phyloP scores from a whole-genome alignment of 2,888 invertebrate genomes.

The Tenthredo distinguenda region DNA sequence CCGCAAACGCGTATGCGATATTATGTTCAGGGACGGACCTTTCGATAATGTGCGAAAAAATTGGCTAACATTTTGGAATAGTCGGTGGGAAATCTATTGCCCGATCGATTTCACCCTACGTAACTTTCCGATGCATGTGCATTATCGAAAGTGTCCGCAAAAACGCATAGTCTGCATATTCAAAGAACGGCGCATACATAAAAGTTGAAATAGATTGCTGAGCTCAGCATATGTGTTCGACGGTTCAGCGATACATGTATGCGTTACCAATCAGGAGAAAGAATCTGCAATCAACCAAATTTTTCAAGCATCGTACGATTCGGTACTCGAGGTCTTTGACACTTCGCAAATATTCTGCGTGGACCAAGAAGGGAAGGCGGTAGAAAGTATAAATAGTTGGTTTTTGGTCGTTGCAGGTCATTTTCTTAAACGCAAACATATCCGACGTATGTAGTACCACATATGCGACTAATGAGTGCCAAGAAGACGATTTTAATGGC shows the following conservation, averaged over 20 bases:
- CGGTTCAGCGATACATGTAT: background rate
- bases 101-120: background rate
- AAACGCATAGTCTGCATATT: background rate
- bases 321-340: constrained; percentile 25
- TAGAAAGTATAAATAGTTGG: background rate
- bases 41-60: background rate
- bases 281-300: background rate
- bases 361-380: too few species aligned
- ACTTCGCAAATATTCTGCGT: background rate
- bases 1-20: background rate
- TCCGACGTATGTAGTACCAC: background rate
- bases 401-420: background rate
- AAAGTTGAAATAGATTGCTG: background rate
- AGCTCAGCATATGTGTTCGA: background rate
- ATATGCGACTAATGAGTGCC: background rate
- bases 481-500: background rate
- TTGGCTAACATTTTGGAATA: background rate
- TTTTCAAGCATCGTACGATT: background rate
- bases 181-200: background rate
- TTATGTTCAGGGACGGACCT: constrained; percentile 19
- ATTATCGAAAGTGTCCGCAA: background rate
- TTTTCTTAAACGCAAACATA: background rate
- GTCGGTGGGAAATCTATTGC: background rate
- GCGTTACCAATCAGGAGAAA: background rate
- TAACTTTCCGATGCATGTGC: background rate